A percentile compares a stretch with the other conserved stretches of the same genome.
phyloP scores from a whole-genome alignment of 2,797 vertebrate genomes.

The Halcyon smyrnensis region DNA sequence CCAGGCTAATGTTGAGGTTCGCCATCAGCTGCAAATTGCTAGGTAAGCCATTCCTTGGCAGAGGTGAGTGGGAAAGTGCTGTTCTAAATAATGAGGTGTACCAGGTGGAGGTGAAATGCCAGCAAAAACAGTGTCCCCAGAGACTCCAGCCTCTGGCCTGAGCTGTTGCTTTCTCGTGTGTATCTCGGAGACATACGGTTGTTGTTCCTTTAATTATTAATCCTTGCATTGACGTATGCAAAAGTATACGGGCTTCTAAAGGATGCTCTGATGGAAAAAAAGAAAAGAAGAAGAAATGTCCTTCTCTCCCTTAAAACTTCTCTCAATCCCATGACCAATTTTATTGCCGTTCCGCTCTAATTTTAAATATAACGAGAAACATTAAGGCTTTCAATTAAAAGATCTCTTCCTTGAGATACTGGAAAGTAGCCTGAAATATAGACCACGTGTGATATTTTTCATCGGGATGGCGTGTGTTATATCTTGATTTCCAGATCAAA shows the following conservation, averaged over 20 bases:
- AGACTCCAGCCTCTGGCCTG: background rate
- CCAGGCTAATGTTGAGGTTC: background rate
- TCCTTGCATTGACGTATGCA: slow-evolving; percentile 9
- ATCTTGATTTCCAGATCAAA: slow-evolving; percentile 40
- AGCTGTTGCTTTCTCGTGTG: background rate
- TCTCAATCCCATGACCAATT: slow-evolving; percentile 47
- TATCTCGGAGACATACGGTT: background rate
- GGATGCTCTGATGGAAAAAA: background rate
- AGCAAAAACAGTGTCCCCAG: background rate
- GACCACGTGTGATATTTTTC: slow-evolving; percentile 14
- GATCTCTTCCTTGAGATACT: slow-evolving; percentile 52
- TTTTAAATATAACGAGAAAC: slow-evolving; percentile 57
- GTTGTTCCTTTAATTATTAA: slow-evolving; percentile 65
- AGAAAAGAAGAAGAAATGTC: slow-evolving; percentile 21
- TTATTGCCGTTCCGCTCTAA: slow-evolving; percentile 50
- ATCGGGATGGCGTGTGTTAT: background rate
- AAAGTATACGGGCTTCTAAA: background rate
- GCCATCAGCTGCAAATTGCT: background rate
- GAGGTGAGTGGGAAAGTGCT: background rate
- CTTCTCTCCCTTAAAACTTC: slow-evolving; percentile 32
- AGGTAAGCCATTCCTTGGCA: background rate
- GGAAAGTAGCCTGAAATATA: slow-evolving; percentile 40
- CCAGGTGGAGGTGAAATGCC: background rate
- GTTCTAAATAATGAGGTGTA: background rate
- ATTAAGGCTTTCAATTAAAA: slow-evolving; percentile 65